phyloP scores from a whole-genome alignment of 2,797 vertebrate species.

The Lacerta agilis region DNA sequence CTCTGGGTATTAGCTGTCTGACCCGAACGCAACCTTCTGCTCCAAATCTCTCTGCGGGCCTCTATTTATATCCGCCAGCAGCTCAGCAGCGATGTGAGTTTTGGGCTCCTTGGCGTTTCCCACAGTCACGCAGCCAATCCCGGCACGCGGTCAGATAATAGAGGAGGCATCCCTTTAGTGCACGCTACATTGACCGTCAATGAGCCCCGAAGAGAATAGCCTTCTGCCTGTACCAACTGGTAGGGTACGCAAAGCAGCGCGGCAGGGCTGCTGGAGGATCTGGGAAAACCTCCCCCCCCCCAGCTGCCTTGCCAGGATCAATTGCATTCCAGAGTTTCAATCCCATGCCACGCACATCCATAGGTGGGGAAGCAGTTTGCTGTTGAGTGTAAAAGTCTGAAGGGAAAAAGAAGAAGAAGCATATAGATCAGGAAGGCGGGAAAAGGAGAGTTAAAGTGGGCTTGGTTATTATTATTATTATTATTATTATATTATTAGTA shows the following conservation, averaged over 20 bases:
- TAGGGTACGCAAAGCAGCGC: slow-evolving; percentile 48
- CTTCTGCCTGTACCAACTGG: slow-evolving; percentile 70
- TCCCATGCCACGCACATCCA: background rate
- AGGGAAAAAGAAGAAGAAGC: no score
- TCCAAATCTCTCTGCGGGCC: background rate
- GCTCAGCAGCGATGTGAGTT: slow-evolving; percentile 86
- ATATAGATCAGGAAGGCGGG: slow-evolving; percentile 8
- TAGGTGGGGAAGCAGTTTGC: accelerated
- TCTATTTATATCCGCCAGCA: slow-evolving; percentile 84
- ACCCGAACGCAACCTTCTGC: background rate
- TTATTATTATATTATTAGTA: no score
- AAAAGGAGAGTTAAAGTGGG: slow-evolving; percentile 26
- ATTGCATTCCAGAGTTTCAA: background rate
- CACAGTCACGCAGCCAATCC: slow-evolving; percentile 87
- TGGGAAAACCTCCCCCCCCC: slow-evolving; percentile 55
- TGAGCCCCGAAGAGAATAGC: slow-evolving; percentile 64
- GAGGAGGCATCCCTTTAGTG: slow-evolving; percentile 58
- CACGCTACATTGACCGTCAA: slow-evolving; percentile 65
- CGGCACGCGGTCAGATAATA: slow-evolving; percentile 60
- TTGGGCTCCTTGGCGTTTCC: slow-evolving; percentile 84
- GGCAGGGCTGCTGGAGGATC: slow-evolving; percentile 11
- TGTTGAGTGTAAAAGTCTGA: background rate
- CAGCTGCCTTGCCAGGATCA: slow-evolving; percentile 47
- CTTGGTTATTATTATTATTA: background rate
- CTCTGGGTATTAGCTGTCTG: background rate